Evolutionary conservation across 2,888 invertebrate species (phyloP).

Genomic region (Rotaria magnacalcarata): DNA sequence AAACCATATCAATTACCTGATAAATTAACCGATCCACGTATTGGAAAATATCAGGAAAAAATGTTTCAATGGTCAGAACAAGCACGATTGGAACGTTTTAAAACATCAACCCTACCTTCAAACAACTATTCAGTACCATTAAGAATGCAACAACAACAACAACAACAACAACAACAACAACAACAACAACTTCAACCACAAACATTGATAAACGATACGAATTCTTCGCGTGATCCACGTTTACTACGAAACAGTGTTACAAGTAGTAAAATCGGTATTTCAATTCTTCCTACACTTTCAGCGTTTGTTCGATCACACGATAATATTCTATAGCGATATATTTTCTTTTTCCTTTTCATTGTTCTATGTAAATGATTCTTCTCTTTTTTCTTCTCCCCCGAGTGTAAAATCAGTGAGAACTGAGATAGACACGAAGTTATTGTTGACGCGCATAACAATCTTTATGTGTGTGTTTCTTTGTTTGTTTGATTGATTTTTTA

Average conservation of each 20-base stretch:
- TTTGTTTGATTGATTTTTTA: conserved; percentile 28
- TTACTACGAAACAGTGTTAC: neutral
- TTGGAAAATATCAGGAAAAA: conserved; percentile 18
- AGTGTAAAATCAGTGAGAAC: conserved; percentile 29
- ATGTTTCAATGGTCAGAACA: neutral
- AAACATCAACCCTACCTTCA: neutral
- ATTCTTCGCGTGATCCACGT: conserved; percentile 15
- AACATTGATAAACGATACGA: neutral
- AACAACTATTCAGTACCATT: neutral
- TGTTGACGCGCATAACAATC: conserved; percentile 31
- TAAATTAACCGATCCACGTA: neutral
- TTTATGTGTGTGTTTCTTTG: conserved; percentile 13
- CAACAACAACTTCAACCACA: neutral
- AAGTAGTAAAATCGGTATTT: neutral
- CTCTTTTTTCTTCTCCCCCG: conserved; percentile 12
- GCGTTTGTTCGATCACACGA: conserved; percentile 7
- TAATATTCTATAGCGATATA: neutral
- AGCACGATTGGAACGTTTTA: neutral
- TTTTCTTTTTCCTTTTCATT: neutral
- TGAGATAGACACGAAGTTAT: conserved; percentile 19
- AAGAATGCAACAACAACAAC: neutral
- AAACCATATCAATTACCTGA: neutral
- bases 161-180: neutral
- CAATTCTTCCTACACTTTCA: neutral
- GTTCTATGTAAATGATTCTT: conserved; percentile 19